Evolutionary conservation across 2,888 invertebrate species (phyloP).

Genomic region (Cryptops parisi): DNA sequence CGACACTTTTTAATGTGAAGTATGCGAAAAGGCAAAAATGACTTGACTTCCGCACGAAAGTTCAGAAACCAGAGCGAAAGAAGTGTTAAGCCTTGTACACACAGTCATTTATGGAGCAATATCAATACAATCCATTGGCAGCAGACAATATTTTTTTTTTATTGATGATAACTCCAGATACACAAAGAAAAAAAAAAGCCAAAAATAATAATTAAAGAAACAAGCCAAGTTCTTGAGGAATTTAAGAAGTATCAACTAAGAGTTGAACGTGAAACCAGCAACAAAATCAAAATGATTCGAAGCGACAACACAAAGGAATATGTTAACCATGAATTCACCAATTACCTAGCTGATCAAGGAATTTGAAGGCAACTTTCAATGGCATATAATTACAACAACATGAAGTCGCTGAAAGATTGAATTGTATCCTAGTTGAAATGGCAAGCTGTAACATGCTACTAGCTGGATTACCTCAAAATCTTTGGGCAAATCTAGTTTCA

Average conservation of each 20-base stretch:
- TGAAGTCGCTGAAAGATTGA: neutral
- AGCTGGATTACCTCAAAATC: neutral
- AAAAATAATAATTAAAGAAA: neutral
- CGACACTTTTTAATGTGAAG: neutral
- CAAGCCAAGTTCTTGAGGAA: neutral
- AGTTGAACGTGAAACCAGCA: neutral
- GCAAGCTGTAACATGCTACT: neutral
- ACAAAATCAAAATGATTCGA: neutral
- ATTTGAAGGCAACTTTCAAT: neutral
- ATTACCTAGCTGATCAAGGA: too few species aligned
- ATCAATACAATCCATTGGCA: neutral
- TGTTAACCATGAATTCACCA: too few species aligned
- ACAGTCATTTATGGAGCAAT: neutral
- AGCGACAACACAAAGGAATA: too few species aligned
- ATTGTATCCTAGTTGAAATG: neutral
- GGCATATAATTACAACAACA: neutral
- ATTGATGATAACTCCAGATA: neutral
- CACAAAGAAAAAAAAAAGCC: neutral
- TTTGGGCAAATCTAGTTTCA: neutral
- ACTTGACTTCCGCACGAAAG: neutral
- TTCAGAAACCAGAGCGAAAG: neutral
- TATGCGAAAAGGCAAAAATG: neutral
- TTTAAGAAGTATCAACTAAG: neutral
- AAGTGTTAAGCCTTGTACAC: neutral
- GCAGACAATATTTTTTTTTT: neutral